A percentile compares a stretch with the other conserved stretches of the same genome.
These are phyloP conservation scores for Xylocampa areola DNA, from an alignment of 2,888 invertebrate genomes.

Conservation along the genomic window DNA sequence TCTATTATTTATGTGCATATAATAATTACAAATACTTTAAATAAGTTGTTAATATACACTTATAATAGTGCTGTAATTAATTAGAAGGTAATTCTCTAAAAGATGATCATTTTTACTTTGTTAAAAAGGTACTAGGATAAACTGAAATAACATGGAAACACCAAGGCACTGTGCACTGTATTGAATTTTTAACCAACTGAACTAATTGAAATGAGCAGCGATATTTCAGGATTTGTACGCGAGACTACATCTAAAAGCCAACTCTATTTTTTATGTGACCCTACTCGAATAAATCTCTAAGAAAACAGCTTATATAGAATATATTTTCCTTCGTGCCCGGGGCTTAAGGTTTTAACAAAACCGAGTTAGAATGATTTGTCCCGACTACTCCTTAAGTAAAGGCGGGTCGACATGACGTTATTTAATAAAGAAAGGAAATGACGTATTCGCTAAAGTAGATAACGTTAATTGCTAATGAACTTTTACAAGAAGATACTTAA, in stretches of 20 bases:
- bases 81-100: neutral
- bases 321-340: slow-evolving; percentile 55
- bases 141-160: slow-evolving; percentile 8
- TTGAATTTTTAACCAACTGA: slow-evolving; percentile 52
- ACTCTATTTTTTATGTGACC: slow-evolving; percentile 62
- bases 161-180: slow-evolving; percentile 19
- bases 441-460: slow-evolving; percentile 66
- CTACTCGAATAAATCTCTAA: slow-evolving; percentile 62
- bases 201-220: slow-evolving; percentile 61
- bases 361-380: slow-evolving; percentile 54
- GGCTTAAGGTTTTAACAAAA: slow-evolving; percentile 63
- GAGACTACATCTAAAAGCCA: slow-evolving; percentile 57
- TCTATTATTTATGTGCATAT: too few relatives aligned
- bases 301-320: slow-evolving; percentile 63
- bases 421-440: slow-evolving; percentile 60
- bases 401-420: slow-evolving; percentile 22
- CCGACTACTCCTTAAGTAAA: slow-evolving; percentile 30
- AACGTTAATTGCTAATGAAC: slow-evolving; percentile 85
- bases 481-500: slow-evolving; percentile 81
- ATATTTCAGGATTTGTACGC: slow-evolving; percentile 61
- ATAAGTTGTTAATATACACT: too few relatives aligned
- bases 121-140: slow-evolving; percentile 9
- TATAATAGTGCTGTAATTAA: neutral
- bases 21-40: too few relatives aligned
- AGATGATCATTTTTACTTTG: slow-evolving; percentile 14